phyloP scores from a whole-genome alignment of 1,140 invertebrate species.

The Agrypnia vestita region DNA sequence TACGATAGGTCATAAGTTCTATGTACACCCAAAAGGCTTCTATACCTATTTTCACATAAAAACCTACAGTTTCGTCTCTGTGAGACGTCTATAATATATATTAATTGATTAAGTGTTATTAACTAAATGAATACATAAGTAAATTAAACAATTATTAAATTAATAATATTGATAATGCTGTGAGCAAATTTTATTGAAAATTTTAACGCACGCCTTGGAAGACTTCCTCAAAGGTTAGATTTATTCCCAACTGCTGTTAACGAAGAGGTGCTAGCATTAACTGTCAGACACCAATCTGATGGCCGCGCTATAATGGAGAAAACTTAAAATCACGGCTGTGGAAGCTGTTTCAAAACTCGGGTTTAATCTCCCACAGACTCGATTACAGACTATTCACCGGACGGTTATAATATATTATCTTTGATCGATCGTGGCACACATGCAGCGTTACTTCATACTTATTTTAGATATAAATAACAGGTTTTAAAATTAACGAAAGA shows the following conservation, averaged over 20 bases:
- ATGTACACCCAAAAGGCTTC: too few species aligned
- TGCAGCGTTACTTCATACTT: conserved; percentile 26
- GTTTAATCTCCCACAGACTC: conserved; percentile 29
- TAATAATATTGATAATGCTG: too few species aligned
- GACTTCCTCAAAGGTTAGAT: conserved; percentile 9
- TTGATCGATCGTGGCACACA: conserved; percentile 42
- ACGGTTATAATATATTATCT: conserved; percentile 36
- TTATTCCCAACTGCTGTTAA: neutral
- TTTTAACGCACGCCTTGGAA: conserved; percentile 4
- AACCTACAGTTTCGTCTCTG: too few species aligned
- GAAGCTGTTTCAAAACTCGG: conserved; percentile 30
- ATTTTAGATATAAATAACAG: conserved; percentile 40
- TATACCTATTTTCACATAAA: too few species aligned
- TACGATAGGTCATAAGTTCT: too few species aligned
- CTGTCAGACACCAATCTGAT: conserved; percentile 27
- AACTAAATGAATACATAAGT: too few species aligned
- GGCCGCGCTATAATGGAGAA: conserved; percentile 25
- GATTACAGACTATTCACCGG: conserved; percentile 8
- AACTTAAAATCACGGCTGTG: conserved; percentile 19
- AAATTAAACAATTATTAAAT: too few species aligned
- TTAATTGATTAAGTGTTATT: too few species aligned
- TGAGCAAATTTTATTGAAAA: too few species aligned
- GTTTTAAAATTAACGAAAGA: conserved; percentile 44
- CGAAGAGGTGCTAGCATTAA: conserved; percentile 17
- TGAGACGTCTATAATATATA: too few species aligned